These are phyloP conservation scores for Prunella strophiata DNA, from an alignment of 2,797 vertebrate genomes.

Conservation along the genomic window DNA sequence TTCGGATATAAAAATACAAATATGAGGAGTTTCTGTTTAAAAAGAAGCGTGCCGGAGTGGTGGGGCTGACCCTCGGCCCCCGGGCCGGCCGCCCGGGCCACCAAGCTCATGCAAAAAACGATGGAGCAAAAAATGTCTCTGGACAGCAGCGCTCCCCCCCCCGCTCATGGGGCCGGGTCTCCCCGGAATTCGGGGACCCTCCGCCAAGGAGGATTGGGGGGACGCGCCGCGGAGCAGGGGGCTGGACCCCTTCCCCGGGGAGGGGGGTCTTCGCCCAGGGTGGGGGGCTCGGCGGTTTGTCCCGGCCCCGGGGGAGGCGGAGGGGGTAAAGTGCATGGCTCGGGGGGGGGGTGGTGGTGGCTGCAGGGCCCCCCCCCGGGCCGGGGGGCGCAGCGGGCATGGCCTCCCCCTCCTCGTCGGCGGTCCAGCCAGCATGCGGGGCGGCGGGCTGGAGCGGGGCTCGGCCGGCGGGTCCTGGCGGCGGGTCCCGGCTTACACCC, in stretches of 20 bases:
- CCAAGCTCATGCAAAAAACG: conserved; percentile 95
- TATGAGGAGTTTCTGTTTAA: conserved; percentile 88
- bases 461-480: conserved; percentile 80
- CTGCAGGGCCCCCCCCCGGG: not conserved
- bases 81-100: conserved; percentile 83
- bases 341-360: conserved; percentile 21
- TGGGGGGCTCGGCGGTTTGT: not conserved
- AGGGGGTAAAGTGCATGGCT: conserved; percentile 64
- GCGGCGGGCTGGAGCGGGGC: conserved; percentile 88
- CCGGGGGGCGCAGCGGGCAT: not conserved
- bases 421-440: conserved; percentile 89
- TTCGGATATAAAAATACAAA: conserved; percentile 99
- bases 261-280: conserved; percentile 1
- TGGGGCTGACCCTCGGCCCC: conserved; percentile 83
- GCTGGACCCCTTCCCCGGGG: conserved; percentile 2
- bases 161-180: conserved; percentile 11
- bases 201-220: conserved; percentile 48
- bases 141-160: conserved; percentile 75
- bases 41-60: conserved; percentile 92
- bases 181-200: conserved; percentile 44
- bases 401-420: conserved; percentile 61
- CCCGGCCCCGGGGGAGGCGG: conserved; percentile 9
- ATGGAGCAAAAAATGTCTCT: conserved; percentile 87
- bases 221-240: conserved; percentile 69
- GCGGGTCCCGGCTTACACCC: conserved; percentile 85